Evolutionary conservation across 1,140 invertebrate species (phyloP).

Genomic region (Drosophila micromelanica): DNA sequence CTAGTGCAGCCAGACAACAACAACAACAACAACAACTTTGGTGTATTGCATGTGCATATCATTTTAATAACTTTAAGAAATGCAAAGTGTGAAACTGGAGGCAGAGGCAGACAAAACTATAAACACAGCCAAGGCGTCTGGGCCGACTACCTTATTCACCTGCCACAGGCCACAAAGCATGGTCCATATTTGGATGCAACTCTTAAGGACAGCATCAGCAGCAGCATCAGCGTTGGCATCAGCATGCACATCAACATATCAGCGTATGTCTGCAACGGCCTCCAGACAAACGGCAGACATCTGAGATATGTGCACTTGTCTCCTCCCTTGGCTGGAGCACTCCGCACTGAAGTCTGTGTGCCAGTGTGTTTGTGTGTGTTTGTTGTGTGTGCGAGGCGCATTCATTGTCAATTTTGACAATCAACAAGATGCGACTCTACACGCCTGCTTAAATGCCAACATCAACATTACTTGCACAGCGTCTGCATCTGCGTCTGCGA

Average conservation of each 20-base stretch:
- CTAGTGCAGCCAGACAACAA: slow-evolving; percentile 61
- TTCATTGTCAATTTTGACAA: slow-evolving; percentile 84
- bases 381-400: slow-evolving; percentile 46
- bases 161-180: slow-evolving; percentile 40
- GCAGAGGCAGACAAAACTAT: slow-evolving; percentile 30
- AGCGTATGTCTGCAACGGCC: slow-evolving; percentile 61
- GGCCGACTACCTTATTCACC: slow-evolving; percentile 55
- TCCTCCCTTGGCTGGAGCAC: slow-evolving; percentile 41
- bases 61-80: slow-evolving; percentile 75
- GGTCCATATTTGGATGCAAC: slow-evolving; percentile 77
- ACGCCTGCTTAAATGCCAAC: slow-evolving; percentile 71
- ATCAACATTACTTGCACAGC: slow-evolving; percentile 47
- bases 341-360: neutral
- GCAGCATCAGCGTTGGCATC: slow-evolving; percentile 45
- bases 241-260: slow-evolving; percentile 44
- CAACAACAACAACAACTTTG: slow-evolving; percentile 21
- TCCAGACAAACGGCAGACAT: slow-evolving; percentile 79
- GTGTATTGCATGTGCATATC: slow-evolving; percentile 70
- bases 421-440: slow-evolving; percentile 75
- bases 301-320: slow-evolving; percentile 74
- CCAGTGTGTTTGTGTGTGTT: no score
- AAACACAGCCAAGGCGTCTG: slow-evolving; percentile 46
- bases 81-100: slow-evolving; percentile 74
- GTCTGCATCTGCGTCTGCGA: slow-evolving; percentile 1
- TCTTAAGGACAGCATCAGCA: slow-evolving; percentile 53